Base-by-base conservation (phyloP, 2,797 vertebrate species). In the Acanthiza pusilla region DNA sequence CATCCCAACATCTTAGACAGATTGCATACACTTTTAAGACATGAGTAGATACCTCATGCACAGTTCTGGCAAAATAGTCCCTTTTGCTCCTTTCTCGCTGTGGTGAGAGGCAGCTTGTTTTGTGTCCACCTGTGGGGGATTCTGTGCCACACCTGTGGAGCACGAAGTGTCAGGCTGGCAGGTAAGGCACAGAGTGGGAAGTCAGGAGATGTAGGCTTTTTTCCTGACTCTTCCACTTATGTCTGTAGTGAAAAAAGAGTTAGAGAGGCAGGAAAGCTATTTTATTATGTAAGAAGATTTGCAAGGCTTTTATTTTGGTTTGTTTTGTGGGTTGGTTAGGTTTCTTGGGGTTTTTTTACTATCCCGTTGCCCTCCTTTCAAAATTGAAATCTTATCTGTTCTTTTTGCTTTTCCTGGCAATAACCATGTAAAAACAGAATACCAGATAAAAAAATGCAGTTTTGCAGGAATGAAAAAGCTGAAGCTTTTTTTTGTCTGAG, bases 341-440 rank as follows among this genome's bases (percentile, higher is more conserved):
- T 4, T 72, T 61, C n/a, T 60, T 22, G 18, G 17, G 21, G 7
- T 2, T 18, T n/a, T 58, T 62, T 21, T 48, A 32, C 34, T 66
- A 25, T 51, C 42, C 79, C 53, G 30, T 58, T 92, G 75, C 21
- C 10, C 8, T 71, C 62, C 62, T 85, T 67, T 86, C 71, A 76
- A 62, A 92, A 78, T n/a, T 42, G n/a, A 85, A 71, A 89, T 78
- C 34, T 80, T 89, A 80, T 34, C 89, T 92, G 40, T 47, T 74
- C 30, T 72, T 84, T 86, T 71, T 85, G 50, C 48, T 90, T 95
- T 94, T 95, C 36, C 84, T 93, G 87, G 75, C 67, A 94, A 48
- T 60, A 74, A 50, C 23, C 1, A 9, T 19, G 17, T 88, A 34
- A 88, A 88, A 92, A 75, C 2, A 2, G 81, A 84, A 89, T 30